Evolutionary conservation across 2,888 invertebrate genomes (phyloP).

Genomic region (Taphrorychus bicolor): DNA sequence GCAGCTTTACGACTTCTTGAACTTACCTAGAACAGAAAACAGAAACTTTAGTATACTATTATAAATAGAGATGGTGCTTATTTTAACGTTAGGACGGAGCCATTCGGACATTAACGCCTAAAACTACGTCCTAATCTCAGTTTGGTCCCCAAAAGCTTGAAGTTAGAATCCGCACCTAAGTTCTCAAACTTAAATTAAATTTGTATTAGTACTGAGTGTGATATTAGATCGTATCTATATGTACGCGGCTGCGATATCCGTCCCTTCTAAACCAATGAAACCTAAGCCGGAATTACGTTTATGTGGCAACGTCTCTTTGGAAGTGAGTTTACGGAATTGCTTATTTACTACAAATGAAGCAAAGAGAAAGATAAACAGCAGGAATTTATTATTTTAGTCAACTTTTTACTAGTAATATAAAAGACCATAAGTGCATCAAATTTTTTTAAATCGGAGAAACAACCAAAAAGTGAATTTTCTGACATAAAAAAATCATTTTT

Average conservation of each 20-base stretch:
- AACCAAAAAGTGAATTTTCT: too few relatives aligned
- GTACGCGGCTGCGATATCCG: not conserved
- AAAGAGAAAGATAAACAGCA: not conserved
- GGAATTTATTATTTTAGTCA: too few relatives aligned
- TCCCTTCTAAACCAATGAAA: slow-evolving; percentile 7
- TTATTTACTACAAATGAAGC: not conserved
- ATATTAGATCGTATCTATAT: not conserved
- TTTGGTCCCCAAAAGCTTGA: slow-evolving; percentile 1
- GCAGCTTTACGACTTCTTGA: too few relatives aligned
- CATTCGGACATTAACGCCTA: slow-evolving; percentile 2
- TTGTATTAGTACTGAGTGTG: slow-evolving; percentile 5
- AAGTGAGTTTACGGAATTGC: not conserved
- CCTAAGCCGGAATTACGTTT: not conserved
- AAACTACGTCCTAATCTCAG: not conserved
- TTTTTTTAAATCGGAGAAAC: too few relatives aligned
- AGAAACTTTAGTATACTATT: not conserved
- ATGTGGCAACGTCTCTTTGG: not conserved
- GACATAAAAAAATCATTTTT: too few relatives aligned
- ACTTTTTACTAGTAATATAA: too few relatives aligned
- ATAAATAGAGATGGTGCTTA: not conserved
- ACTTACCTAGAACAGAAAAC: too few relatives aligned
- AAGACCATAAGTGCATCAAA: too few relatives aligned
- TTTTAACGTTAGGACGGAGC: not conserved
- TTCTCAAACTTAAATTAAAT: slow-evolving; percentile 10
- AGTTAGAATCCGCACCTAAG: slow-evolving; percentile 1